Base-by-base conservation (phyloP, 2,113 vertebrate genomes). In the Ceuthmochares aereus region DNA sequence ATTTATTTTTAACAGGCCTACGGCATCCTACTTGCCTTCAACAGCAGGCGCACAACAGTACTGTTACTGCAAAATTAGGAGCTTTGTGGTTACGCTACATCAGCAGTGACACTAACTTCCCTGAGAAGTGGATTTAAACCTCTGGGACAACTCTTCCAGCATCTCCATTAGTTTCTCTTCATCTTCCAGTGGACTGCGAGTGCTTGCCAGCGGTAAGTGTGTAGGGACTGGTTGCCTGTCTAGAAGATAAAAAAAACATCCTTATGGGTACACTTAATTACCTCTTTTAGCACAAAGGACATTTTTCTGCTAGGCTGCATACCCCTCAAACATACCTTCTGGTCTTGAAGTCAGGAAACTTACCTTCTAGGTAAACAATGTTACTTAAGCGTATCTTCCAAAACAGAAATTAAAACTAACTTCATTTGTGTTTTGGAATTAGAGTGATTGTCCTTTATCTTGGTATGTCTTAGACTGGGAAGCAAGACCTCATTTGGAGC, bases 191-290 rank as follows among this genome's bases (percentile, higher is more conserved):
- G 98, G 95, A 32, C 98, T 97, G 40, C 84, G 97, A 58, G 98
- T 98, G 11, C 51, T 95, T 36, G 98, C 98, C 73, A 99, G 92
- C 5, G 98, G 98, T 30, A 98, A 92, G 78, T 99, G 98, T 1
- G 98, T 98, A 52, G 98, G 69, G 43, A 98, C 98, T 6, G 98
- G 97, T 10, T 97, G 98, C 60, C 97, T 97, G 93, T 99, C 98
- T 99, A 96, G 15, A 94, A 93, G 67, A 17, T 16, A 58, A 68
- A 36, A 14, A 78, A 7, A 7, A 45, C 43, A 19, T 2, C 13
- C 8, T 79, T n/a, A 40, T 9, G 4, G 20, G 8, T 83, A 54
- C 29, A 64, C 52, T n/a, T 55, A 56, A 26, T 17, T 52, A 15
- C 37, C 34, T 74, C 23, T 72, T 42, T 45, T 11, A 16, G 60